Evolutionary conservation across 2,888 invertebrate species (phyloP), one percentile per base, ranked within the genome.

Genomic region (Ennomos quercinarius): DNA sequence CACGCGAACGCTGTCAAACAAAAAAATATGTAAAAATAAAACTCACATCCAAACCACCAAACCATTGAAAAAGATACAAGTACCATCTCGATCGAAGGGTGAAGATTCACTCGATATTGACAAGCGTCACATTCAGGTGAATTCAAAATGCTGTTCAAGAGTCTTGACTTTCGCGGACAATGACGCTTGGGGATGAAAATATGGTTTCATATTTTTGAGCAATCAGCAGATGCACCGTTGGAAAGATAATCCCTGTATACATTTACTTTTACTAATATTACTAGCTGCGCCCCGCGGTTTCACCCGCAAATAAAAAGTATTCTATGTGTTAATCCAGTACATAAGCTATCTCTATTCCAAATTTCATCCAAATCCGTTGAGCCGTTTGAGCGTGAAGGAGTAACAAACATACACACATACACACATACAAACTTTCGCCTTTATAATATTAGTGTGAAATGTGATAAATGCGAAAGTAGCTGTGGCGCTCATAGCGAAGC

Each of bases 61-160:
- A 35, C 9, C 11, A 35, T 35, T 11, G 42, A 42, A 12, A 13
- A 44, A 17, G 10, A 11, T 10, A 13, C 27, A 42, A 61, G 51
- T 13, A 10, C n/a, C 51, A n/a, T 51, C 50, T 47, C 50, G 40
- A 51, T 51, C 43, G 43, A 42, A 53, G 44, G 34, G 35, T 51
- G 51, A 43, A 55, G 46, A 39, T 45, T 44, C 58, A 35, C 47
- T 61, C 50, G 47, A 56, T 61, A 55, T 60, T 10, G 47, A 47
- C 40, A 61, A 55, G 55, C 42, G 46, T 60, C 55, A 47, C 43
- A 43, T 42, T 55, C 55, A 58, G 55, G 62, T 55, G 38, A 27
- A 52, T 47, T 55, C 55, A 44, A 63, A 56, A 11, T 57, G 52
- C 60, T 45, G 35, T 57, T 47, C 46, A 54, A 35, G 39, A 49